A percentile compares a stretch with the other conserved stretches of the same genome.
These are phyloP conservation scores for Leucania comma DNA, from an alignment of 2,888 invertebrate genomes.

Conservation along the genomic window DNA sequence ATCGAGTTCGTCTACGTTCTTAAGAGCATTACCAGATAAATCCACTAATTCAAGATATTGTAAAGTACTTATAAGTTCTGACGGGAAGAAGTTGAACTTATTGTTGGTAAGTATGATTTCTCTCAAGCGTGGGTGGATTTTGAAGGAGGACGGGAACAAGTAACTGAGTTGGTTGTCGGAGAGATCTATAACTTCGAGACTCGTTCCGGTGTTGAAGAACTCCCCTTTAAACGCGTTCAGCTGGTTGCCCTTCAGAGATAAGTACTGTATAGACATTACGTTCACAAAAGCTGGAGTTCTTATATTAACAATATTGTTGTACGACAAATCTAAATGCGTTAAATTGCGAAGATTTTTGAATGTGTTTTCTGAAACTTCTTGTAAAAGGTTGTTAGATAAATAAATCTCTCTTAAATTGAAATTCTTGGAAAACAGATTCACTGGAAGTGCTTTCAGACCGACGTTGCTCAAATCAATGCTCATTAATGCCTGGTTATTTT, in stretches of 20 bases:
- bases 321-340: slow-evolving; percentile 94
- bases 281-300: slow-evolving; percentile 94
- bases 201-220: slow-evolving; percentile 95
- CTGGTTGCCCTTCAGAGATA: slow-evolving; percentile 94
- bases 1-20: slow-evolving; percentile 95
- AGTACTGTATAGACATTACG: slow-evolving; percentile 93
- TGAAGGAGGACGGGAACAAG: slow-evolving; percentile 96
- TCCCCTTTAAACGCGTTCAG: slow-evolving; percentile 95
- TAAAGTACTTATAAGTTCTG: slow-evolving; percentile 95
- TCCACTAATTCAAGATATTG: slow-evolving; percentile 95
- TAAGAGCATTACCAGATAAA: slow-evolving; percentile 94
- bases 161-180: slow-evolving; percentile 95
- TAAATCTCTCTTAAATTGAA: slow-evolving; percentile 92
- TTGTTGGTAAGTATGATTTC: slow-evolving; percentile 94
- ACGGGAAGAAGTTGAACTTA: slow-evolving; percentile 96
- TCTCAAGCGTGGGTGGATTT: slow-evolving; percentile 95
- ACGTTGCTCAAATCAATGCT: slow-evolving; percentile 94
- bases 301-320: slow-evolving; percentile 94
- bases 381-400: slow-evolving; percentile 93
- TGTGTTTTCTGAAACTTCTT: slow-evolving; percentile 94
- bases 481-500: slow-evolving; percentile 92
- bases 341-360: slow-evolving; percentile 95
- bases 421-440: slow-evolving; percentile 93
- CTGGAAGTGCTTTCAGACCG: slow-evolving; percentile 93
- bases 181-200: slow-evolving; percentile 95